Evolutionary conservation across 2,888 invertebrate species (phyloP).

Genomic region (Drosophila lacicola): DNA sequence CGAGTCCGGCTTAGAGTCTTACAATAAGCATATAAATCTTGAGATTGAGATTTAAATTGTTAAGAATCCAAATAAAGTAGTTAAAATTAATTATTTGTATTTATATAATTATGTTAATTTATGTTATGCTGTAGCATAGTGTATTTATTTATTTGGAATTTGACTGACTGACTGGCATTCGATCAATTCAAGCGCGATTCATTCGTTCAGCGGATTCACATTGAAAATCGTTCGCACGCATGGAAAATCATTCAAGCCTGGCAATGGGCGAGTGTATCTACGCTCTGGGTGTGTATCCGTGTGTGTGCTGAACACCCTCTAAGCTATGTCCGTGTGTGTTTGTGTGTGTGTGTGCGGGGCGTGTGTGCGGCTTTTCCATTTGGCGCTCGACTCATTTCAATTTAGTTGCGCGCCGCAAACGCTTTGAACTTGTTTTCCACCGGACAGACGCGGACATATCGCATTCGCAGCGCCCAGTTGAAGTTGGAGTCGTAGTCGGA

Average conservation of each 20-base stretch:
- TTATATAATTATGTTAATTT: no score
- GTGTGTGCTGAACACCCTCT: slow-evolving; percentile 49
- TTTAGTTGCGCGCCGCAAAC: slow-evolving; percentile 82
- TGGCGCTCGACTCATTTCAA: slow-evolving; percentile 72
- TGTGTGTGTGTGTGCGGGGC: slow-evolving; percentile 19
- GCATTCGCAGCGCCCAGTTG: slow-evolving; percentile 20
- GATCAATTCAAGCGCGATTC: slow-evolving; percentile 60
- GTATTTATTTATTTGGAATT: slow-evolving; percentile 36
- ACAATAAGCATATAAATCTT: not conserved
- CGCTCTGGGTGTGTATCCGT: not conserved
- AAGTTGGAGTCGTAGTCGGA: slow-evolving; percentile 6
- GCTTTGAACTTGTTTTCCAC: slow-evolving; percentile 79
- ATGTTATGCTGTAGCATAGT: slow-evolving; percentile 26
- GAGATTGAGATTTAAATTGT: not conserved
- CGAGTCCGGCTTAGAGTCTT: no score
- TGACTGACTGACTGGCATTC: slow-evolving; percentile 48
- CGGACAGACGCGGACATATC: slow-evolving; percentile 55
- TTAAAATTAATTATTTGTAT: no score
- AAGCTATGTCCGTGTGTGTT: slow-evolving; percentile 4
- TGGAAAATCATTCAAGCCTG: slow-evolving; percentile 75
- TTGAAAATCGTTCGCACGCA: slow-evolving; percentile 71
- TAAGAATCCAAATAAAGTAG: no score
- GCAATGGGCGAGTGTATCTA: slow-evolving; percentile 34
- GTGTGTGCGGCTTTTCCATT: slow-evolving; percentile 71
- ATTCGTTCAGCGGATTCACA: slow-evolving; percentile 50